These are phyloP conservation scores for Typhlomys cinereus DNA, from an alignment of 2,113 vertebrate genomes.

Conservation along the genomic window DNA sequence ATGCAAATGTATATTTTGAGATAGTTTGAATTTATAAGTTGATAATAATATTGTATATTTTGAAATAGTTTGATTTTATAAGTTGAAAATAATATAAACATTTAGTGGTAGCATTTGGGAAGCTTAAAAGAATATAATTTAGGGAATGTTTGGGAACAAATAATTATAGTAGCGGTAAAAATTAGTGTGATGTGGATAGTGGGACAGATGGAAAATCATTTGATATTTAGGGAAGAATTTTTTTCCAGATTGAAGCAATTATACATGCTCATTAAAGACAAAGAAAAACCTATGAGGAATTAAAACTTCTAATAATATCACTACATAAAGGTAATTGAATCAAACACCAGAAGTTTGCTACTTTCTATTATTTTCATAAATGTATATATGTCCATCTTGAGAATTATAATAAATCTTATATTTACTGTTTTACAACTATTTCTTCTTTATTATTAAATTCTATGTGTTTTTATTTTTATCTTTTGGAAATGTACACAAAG, in stretches of 20 bases:
- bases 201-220: slow-evolving; percentile 55
- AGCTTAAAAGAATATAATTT: neutral
- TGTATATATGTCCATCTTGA: neutral
- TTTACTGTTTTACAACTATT: neutral
- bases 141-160: neutral
- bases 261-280: slow-evolving; percentile 5
- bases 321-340: neutral
- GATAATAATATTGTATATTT: slow-evolving; percentile 26
- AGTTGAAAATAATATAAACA: slow-evolving; percentile 12
- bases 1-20: slow-evolving; percentile 45
- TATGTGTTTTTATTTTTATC: neutral
- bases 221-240: slow-evolving; percentile 43
- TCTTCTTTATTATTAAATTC: neutral
- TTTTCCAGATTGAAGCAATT: slow-evolving; percentile 44
- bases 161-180: slow-evolving; percentile 4
- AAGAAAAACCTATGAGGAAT: slow-evolving; percentile 23
- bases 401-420: neutral
- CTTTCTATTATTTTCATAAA: slow-evolving; percentile 4
- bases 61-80: slow-evolving; percentile 41
- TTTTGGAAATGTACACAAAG: neutral
- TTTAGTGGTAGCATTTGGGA: slow-evolving; percentile 47
- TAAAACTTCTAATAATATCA: slow-evolving; percentile 15
- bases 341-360: neutral
- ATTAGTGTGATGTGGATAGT: neutral
- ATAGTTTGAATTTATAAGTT: slow-evolving; percentile 40